These are phyloP conservation scores for Pyrgilauda ruficollis DNA, from an alignment of 2,113 vertebrate species.

Conservation along the genomic window DNA sequence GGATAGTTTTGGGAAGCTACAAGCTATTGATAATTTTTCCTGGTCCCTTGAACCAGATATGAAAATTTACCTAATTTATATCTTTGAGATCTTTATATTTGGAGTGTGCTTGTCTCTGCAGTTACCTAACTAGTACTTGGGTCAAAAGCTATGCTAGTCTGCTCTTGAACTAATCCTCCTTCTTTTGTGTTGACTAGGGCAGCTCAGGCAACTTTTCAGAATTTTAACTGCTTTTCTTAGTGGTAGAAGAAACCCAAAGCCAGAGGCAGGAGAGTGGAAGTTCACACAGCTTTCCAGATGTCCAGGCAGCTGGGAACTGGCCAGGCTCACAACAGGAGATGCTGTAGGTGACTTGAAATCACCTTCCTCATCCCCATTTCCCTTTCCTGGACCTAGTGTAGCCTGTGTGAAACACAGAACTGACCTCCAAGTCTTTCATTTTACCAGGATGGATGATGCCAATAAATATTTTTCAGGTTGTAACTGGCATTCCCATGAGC, in stretches of 20 bases:
- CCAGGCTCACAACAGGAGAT: background rate
- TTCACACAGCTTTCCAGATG: background rate
- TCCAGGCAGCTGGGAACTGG: background rate
- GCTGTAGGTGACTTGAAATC: slow-evolving; percentile 25
- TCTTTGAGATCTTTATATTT: background rate
- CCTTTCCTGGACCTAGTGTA: slow-evolving; percentile 8
- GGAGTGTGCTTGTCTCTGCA: background rate
- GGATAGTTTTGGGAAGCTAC: background rate
- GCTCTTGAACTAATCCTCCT: background rate
- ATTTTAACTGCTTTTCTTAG: background rate
- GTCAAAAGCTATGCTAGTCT: background rate
- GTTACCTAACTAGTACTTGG: background rate
- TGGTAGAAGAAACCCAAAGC: background rate
- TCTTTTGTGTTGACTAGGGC: background rate
- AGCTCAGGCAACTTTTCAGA: background rate
- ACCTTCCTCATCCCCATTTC: background rate
- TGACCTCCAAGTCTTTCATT: slow-evolving; percentile 1
- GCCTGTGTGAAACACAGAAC: background rate
- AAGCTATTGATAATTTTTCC: background rate
- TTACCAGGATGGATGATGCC: background rate
- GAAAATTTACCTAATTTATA: background rate
- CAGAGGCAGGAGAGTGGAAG: background rate
- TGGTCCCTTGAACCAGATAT: background rate
- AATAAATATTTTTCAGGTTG: slow-evolving; percentile 29
- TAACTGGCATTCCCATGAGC: background rate